phyloP scores from a whole-genome alignment of 1,140 invertebrate genomes.

The Cheumatopsyche charites region DNA sequence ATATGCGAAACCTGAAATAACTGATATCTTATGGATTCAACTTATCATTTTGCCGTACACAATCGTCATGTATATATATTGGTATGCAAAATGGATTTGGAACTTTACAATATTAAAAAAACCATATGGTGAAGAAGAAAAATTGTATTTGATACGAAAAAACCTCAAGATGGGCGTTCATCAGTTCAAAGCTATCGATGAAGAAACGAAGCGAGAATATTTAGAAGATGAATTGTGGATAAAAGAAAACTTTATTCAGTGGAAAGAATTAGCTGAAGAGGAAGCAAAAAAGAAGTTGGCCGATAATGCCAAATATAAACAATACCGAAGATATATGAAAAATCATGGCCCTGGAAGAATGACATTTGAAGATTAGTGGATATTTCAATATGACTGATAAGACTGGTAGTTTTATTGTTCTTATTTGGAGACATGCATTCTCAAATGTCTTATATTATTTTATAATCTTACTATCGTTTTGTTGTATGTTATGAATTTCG shows the following conservation, averaged over 20 bases:
- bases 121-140: slow-evolving; percentile 81
- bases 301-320: slow-evolving; percentile 78
- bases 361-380: slow-evolving; percentile 79
- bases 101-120: slow-evolving; percentile 77
- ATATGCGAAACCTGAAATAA: slow-evolving; percentile 79
- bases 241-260: slow-evolving; percentile 75
- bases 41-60: slow-evolving; percentile 79
- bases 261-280: slow-evolving; percentile 83
- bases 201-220: slow-evolving; percentile 76
- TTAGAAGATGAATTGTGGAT: slow-evolving; percentile 81
- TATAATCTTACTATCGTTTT: neutral
- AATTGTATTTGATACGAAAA: slow-evolving; percentile 82
- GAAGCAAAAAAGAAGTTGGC: slow-evolving; percentile 80
- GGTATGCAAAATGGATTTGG: slow-evolving; percentile 81
- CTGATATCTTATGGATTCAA: slow-evolving; percentile 83
- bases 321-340: slow-evolving; percentile 80
- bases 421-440: neutral
- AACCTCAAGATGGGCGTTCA: slow-evolving; percentile 73
- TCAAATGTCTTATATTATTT: neutral
- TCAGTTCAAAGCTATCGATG: slow-evolving; percentile 74
- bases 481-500: neutral
- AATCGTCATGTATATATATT: slow-evolving; percentile 69
- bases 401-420: slow-evolving; percentile 7
- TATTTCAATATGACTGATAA: neutral
- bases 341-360: slow-evolving; percentile 78